A percentile compares a stretch with the other conserved stretches of the same genome.
Evolutionary conservation across 2,113 vertebrate species (phyloP).

Genomic region (Rhagologus leucostigma): DNA sequence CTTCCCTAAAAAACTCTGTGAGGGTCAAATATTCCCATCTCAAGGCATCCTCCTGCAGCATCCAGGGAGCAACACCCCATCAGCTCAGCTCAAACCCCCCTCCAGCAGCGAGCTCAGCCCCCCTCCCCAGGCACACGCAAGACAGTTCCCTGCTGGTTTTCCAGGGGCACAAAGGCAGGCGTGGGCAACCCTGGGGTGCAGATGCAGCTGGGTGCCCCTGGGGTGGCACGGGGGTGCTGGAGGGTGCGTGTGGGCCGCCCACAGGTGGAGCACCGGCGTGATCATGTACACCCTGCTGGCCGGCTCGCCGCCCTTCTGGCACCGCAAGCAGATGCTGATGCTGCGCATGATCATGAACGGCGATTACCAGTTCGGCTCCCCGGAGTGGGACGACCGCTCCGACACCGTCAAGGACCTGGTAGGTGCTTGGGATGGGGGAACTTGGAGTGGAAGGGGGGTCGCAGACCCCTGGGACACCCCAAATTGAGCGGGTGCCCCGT

Average conservation of each 20-base stretch:
- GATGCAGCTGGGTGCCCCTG: accelerated
- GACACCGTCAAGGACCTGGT: conserved; percentile 97
- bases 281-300: conserved; percentile 98
- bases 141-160: not conserved
- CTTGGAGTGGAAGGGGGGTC: accelerated
- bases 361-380: conserved; percentile 86
- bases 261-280: conserved; percentile 94
- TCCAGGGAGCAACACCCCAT: not conserved
- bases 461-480: accelerated
- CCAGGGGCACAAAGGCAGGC: not conserved
- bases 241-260: not conserved
- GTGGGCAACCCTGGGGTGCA: accelerated
- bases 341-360: conserved; percentile 92
- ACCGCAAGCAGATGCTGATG: conserved; percentile 98
- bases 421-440: not conserved
- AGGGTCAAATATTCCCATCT: not conserved
- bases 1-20: not conserved
- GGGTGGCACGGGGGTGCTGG: not conserved
- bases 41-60: not conserved
- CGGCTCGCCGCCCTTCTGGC: conserved; percentile 97
- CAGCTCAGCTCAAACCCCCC: not conserved
- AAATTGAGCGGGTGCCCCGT: accelerated
- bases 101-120: not conserved
- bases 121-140: accelerated
- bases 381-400: conserved; percentile 94